Base-by-base conservation (phyloP, 2,113 vertebrate species). In the Dromiciops gliroides region DNA sequence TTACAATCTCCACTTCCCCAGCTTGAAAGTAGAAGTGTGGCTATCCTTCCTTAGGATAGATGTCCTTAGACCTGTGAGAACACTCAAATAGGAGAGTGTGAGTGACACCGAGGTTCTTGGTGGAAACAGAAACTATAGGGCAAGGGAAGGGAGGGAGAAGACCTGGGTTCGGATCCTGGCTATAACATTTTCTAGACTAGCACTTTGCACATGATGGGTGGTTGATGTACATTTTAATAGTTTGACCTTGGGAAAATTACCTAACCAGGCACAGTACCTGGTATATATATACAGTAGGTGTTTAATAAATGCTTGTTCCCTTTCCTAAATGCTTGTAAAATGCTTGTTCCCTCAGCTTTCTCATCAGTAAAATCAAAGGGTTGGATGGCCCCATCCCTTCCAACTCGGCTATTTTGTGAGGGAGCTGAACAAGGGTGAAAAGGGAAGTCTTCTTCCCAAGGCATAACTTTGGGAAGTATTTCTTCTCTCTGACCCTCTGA, bases 161-260 rank as follows among this genome's bases (percentile, higher is more conserved):
- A 83, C 5, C n/a, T 2, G n/a, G 26, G n/a, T 44, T n/a, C n/a
- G 22, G 14, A 75, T 75, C 28, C 26, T 3, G 51, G 23, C 44
- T 3, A 0, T 51, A 22, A 49, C 2, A 23, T 44, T 47, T 31
- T 53, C 31, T 23, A 24, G 92, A 50, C 16, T 28, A 50, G 50
- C 60, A 67, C n/a, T 88, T 1, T 51, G 56, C 51, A 0, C 3
- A 0, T 8, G 48, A 7, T 2, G 0, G 53, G 24, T 3, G 0
- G 51, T 48, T 7, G 11, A 23, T 24, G 22, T 83, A 44, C 1
- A 83, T 83, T 44, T 83, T 83, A 6, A 44, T n/a, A 83, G 37
- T 83, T 16, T 83, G 67, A 83, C 67, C 67, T 83, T 83, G 60
- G 60, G 60, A n/a, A 75, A 67, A 60, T 60, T 10, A 31, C 28